These are phyloP conservation scores for Nymphalis polychloros DNA, from an alignment of 2,888 invertebrate species.

Conservation along the genomic window DNA sequence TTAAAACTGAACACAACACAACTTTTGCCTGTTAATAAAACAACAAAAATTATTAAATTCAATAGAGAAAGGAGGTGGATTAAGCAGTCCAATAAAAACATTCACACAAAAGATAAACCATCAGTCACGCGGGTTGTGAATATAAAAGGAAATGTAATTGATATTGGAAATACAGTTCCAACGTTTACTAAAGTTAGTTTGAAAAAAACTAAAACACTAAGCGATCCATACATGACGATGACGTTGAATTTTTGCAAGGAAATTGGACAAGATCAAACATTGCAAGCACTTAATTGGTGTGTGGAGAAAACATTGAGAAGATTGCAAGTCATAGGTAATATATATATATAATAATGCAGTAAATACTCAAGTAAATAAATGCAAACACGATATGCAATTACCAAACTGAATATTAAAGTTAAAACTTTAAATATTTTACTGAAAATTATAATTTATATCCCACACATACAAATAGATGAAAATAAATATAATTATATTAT, in stretches of 20 bases:
- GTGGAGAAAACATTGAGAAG: conserved; percentile 67
- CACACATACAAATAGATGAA: no score
- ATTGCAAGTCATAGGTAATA: conserved; percentile 60
- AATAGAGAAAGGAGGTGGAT: conserved; percentile 5
- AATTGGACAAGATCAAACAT: conserved; percentile 58
- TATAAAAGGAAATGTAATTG: not conserved
- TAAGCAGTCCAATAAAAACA: conserved; percentile 15
- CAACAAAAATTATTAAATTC: not conserved
- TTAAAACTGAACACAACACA: conserved; percentile 35
- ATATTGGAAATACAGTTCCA: not conserved
- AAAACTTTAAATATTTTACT: no score
- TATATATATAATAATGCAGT: no score
- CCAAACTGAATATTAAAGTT: no score
- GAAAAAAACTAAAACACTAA: conserved; percentile 33
- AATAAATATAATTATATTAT: no score
- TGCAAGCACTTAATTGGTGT: conserved; percentile 63
- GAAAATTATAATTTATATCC: no score
- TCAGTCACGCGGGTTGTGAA: not conserved
- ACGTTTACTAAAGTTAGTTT: conserved; percentile 25
- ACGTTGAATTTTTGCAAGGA: conserved; percentile 67
- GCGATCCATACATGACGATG: conserved; percentile 62
- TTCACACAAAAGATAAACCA: conserved; percentile 7
- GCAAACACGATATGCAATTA: no score
- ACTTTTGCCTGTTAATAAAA: conserved; percentile 23
- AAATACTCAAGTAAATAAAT: no score